A percentile compares a stretch with the other conserved stretches of the same genome.
These are phyloP conservation scores for Microplitis mediator DNA, from an alignment of 1,140 invertebrate genomes.

Conservation along the genomic window DNA sequence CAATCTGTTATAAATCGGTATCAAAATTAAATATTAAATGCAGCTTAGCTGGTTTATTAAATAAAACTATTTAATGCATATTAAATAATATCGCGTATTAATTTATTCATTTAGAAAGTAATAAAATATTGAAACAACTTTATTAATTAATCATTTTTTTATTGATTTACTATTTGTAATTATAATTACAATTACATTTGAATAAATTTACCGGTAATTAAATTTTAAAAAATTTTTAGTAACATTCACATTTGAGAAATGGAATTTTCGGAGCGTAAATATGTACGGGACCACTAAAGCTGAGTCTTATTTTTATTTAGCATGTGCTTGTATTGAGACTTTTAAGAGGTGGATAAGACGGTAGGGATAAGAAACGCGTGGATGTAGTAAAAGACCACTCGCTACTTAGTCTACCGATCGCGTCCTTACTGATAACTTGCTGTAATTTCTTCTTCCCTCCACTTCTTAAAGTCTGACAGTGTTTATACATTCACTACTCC, in stretches of 20 bases:
- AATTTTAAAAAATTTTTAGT: too few species aligned
- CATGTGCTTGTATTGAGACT: not conserved
- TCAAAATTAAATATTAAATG: too few species aligned
- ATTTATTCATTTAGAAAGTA: not conserved
- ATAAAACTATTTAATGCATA: too few species aligned
- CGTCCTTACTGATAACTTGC: constrained; percentile 56
- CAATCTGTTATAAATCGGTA: too few species aligned
- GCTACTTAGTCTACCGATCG: constrained; percentile 58
- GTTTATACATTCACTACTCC: not conserved
- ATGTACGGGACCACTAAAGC: not conserved
- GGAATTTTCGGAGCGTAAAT: too few species aligned
- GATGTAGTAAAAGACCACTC: constrained; percentile 47
- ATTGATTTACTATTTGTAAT: not conserved
- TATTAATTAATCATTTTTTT: not conserved
- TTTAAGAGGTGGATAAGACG: constrained; percentile 30
- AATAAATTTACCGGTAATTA: too few species aligned
- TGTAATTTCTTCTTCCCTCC: not conserved
- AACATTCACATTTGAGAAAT: too few species aligned
- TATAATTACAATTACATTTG: too few species aligned
- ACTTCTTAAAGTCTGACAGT: constrained; percentile 1
- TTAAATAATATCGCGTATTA: not conserved
- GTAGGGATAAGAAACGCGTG: constrained; percentile 57
- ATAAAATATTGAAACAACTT: not conserved
- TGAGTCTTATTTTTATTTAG: not conserved
- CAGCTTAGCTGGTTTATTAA: too few species aligned